Base-by-base conservation (phyloP, 2,797 vertebrate species). In the Aythya fuligula region DNA sequence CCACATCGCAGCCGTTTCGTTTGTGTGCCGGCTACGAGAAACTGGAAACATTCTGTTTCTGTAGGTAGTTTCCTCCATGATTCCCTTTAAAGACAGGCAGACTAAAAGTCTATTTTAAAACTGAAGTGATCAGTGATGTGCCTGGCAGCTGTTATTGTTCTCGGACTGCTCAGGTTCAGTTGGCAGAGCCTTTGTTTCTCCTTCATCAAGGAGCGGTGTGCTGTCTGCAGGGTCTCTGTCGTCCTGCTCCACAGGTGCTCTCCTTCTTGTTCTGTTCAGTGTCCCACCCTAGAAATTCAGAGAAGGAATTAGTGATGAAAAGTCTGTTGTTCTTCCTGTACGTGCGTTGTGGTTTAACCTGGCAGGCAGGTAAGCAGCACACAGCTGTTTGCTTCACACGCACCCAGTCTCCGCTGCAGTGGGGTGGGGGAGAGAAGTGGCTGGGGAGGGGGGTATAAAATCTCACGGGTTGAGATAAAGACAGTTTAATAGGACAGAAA, bases 241-340 rank as follows among this genome's bases (percentile, higher is more conserved):
- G 12, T 88, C 89, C 30, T 65, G 67, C 30, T 85, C 89, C 20
- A 49, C 39, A 5, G 45, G 21, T 5, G 96, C 97, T 57, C 87
- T 96, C 95, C 98, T 99, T 7, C 98, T 98, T 2, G 93, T 98
- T 91, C 97, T 98, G 96, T 99, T 99, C 88, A 99, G 95, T 25
- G 74, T 98, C 65, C 98, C 98, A 67, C 97, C 98, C 98, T 99
- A 88, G 25, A 87, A 76, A 70, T 61, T 39, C 49, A 92, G 17
- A 81, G 47, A 10, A 56, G 34, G 41, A 28, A 3, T 27, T 5
- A 12, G 22, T 47, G 53, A 45, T 43, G 43, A 13, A 45, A 60
- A 67, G 11, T 58, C 17, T 8, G 7, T 41, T 14, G 17, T n/a
- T 65, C 71, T 45, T 56, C 22, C 28, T 70, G 41, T 11, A 14